These are phyloP conservation scores for Drosophila miranda DNA, from an alignment of 1,140 invertebrate species.

Conservation along the genomic window DNA sequence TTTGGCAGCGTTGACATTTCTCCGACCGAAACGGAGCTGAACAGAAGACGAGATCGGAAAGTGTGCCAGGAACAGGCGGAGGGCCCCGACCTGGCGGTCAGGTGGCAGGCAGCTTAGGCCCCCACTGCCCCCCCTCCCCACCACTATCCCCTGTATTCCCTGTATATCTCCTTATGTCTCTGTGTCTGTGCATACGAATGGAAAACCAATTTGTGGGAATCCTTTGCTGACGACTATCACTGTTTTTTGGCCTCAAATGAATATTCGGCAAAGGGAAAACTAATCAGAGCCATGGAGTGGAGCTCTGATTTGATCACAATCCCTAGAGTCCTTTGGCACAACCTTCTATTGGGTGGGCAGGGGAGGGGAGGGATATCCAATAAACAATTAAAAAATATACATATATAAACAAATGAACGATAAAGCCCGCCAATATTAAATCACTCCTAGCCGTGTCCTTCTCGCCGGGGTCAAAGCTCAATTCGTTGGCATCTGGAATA, in stretches of 20 bases:
- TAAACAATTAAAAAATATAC: no score
- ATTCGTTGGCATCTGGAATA: no score
- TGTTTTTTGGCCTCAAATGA: conserved; percentile 11
- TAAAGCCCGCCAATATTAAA: neutral
- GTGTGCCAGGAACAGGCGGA: neutral
- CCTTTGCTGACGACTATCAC: conserved; percentile 28
- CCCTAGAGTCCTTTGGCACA: no score
- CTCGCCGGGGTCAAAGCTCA: neutral
- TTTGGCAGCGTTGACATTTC: conserved; percentile 41
- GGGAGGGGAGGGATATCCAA: no score
- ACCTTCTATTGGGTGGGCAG: no score
- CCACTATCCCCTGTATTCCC: no score
- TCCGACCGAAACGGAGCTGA: neutral
- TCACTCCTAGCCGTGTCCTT: no score
- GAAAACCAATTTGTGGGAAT: conserved; percentile 40
- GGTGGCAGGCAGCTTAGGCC: neutral
- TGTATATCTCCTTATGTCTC: neutral
- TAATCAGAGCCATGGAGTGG: neutral
- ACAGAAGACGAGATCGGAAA: neutral
- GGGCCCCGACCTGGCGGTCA: no score
- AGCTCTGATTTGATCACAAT: conserved; percentile 35
- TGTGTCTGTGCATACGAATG: neutral
- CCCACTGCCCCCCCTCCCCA: no score
- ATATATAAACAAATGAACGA: no score
- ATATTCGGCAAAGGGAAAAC: conserved; percentile 22